phyloP scores from a whole-genome alignment of 2,888 invertebrate genomes.

The Synergus umbraculus region DNA sequence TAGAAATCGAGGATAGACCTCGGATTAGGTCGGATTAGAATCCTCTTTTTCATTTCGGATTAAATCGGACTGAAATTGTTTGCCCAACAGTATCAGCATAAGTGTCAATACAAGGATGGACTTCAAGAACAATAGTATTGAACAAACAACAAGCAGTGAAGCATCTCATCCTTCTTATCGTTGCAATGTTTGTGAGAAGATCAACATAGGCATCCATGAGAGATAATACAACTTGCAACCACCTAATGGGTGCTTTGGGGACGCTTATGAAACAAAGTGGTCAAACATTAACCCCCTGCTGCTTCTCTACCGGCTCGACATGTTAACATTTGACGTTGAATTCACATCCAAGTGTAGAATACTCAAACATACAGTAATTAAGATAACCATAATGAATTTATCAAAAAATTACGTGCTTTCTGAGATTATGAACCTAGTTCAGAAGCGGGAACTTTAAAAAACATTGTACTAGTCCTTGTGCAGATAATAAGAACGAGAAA shows the following conservation, averaged over 20 bases:
- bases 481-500: not conserved
- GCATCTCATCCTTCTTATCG: slow-evolving; percentile 1
- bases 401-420: not conserved
- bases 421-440: not conserved
- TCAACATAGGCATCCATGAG: slow-evolving; percentile 15
- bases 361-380: slow-evolving; percentile 43
- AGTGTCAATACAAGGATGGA: slow-evolving; percentile 35
- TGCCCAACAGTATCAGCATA: slow-evolving; percentile 5
- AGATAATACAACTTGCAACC: slow-evolving; percentile 44
- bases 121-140: slow-evolving; percentile 39
- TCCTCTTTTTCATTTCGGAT: no score
- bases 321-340: slow-evolving; percentile 41
- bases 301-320: slow-evolving; percentile 21
- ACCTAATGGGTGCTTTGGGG: slow-evolving; percentile 43
- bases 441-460: not conserved
- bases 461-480: not conserved
- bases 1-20: no score
- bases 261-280: slow-evolving; percentile 47
- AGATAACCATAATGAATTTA: not conserved
- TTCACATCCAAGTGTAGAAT: slow-evolving; percentile 45
- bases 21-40: no score
- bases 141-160: slow-evolving; percentile 14
- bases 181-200: slow-evolving; percentile 23
- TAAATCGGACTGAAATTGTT: no score
- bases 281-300: slow-evolving; percentile 42